A percentile compares a stretch with the other conserved stretches of the same genome.
Evolutionary conservation across 2,113 vertebrate species (phyloP).

Genomic region (Neodontobutis hainanensis): DNA sequence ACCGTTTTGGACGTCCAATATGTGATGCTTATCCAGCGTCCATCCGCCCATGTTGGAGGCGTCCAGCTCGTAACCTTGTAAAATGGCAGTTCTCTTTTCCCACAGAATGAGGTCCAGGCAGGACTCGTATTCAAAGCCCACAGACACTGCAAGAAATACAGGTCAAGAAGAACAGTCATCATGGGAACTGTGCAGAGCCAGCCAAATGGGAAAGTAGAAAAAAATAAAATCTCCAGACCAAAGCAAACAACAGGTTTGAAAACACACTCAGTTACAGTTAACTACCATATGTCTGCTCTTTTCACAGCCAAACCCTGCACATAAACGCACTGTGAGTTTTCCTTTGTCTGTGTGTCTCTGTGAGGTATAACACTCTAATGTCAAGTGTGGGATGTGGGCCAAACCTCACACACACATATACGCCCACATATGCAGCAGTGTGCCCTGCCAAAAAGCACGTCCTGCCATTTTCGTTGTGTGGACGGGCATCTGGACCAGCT

Average conservation of each 20-base stretch:
- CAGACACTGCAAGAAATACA: conserved; percentile 85
- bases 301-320: background rate
- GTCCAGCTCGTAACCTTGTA: conserved; percentile 95
- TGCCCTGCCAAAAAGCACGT: background rate
- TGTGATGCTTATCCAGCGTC: conserved; percentile 93
- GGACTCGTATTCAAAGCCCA: conserved; percentile 97
- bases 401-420: conserved; percentile 20
- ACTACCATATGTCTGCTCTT: conserved; percentile 16
- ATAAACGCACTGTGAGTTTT: background rate
- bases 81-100: conserved; percentile 92
- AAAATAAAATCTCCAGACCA: background rate
- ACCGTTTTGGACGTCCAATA: conserved; percentile 96
- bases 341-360: conserved; percentile 5
- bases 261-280: background rate
- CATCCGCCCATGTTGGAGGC: conserved; percentile 98
- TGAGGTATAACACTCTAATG: conserved; percentile 15
- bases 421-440: background rate
- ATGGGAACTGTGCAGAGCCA: background rate
- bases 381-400: conserved; percentile 18
- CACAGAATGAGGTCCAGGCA: conserved; percentile 96
- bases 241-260: conserved; percentile 4
- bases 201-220: background rate
- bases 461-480: background rate
- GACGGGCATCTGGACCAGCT: conserved; percentile 11
- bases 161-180: background rate